These are phyloP conservation scores for Natator depressus DNA, from an alignment of 2,113 vertebrate genomes.

Conservation along the genomic window DNA sequence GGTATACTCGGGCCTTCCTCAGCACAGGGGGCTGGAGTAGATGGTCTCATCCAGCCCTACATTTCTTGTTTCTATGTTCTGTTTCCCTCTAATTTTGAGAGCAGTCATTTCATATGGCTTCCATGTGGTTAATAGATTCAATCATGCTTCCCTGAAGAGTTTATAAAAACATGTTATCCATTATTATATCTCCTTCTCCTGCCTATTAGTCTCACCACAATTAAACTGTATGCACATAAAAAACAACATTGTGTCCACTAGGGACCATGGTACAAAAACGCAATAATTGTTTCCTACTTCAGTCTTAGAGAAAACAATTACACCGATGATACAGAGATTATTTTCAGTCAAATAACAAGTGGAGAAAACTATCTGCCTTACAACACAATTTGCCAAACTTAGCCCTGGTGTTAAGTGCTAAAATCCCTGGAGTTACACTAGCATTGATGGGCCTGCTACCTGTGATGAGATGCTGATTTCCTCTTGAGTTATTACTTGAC, in stretches of 20 bases:
- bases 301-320: conserved; percentile 19
- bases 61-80: neutral
- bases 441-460: neutral
- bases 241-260: neutral
- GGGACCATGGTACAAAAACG: neutral
- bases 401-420: neutral
- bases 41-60: neutral
- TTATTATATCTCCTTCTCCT: conserved; percentile 36
- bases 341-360: neutral
- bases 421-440: neutral
- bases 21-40: neutral
- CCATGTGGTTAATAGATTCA: conserved; percentile 35
- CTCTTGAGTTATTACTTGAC: neutral
- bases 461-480: neutral
- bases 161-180: conserved; percentile 43
- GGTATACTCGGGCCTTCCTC: neutral
- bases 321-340: neutral
- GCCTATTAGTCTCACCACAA: conserved; percentile 44
- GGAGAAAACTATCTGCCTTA: neutral
- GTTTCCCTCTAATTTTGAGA: conserved; percentile 37
- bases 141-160: conserved; percentile 39
- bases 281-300: conserved; percentile 30
- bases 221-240: conserved; percentile 18
- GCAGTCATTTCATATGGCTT: neutral
- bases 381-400: neutral